Evolutionary conservation across 2,888 invertebrate genomes (phyloP), one percentile per base, ranked within the genome.

Genomic region (Choristoneura rosaceana): DNA sequence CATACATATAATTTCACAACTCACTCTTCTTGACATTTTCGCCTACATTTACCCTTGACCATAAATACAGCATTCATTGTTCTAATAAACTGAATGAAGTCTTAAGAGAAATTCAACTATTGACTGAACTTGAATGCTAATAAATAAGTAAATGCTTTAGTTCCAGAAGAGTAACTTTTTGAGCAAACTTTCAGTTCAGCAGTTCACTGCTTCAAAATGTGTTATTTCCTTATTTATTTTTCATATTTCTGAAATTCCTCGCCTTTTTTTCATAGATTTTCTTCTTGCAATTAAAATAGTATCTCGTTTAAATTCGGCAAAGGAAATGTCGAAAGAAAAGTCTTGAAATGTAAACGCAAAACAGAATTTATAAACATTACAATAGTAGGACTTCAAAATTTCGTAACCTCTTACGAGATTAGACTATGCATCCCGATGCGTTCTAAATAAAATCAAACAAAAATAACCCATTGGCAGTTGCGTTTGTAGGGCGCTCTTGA

Each of bases 401-500:
- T 73, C 73, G 68, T 52, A 73, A 73, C 60, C 15, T 10, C 64
- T 55, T 64, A 64, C 74, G 68, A 75, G 67, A 76, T 75, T 78
- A 79, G 76, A 62, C 33, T 80, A 67, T 80, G 81, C 81, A 82
- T 79, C 80, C 74, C 70, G 78, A 83, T 83, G 83, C 83, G 81
- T 80, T 84, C 83, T 81, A 82, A 77, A 81, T 81, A 82, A 83
- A 81, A 75, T 76, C 67, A 65, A 68, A 60, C 77, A 74, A 78
- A 79, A 84, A 84, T 82, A 83, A 78, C 81, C 76, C 43, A 68
- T 71, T 83, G 82, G 76, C 79, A 75, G 79, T 78, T 83, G 82
- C 76, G 75, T 77, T 80, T 78, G 71, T 80, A 80, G 79, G 80
- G 77, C 80, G 73, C 61, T 70, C 73, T 79, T 91, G 92, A 92